phyloP scores from a whole-genome alignment of 2,888 invertebrate genomes.

The Stratiomys singularior region DNA sequence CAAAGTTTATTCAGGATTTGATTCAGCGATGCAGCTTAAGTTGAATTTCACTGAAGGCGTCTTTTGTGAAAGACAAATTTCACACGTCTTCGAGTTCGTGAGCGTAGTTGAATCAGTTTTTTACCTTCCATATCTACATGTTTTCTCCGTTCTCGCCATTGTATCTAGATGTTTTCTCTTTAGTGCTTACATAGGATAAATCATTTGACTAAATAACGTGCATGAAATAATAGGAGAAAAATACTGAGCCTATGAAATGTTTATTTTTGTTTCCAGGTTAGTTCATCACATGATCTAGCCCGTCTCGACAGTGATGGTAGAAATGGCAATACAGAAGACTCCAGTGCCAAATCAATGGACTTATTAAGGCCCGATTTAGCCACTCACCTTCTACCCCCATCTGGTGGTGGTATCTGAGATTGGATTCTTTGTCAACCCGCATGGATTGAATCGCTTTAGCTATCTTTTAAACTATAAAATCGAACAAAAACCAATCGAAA shows the following conservation, averaged over 20 bases:
- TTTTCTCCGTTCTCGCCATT: too few species aligned
- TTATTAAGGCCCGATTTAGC: conserved; percentile 57
- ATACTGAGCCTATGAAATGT: background rate
- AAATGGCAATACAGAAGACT: conserved; percentile 53
- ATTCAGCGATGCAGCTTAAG: too few species aligned
- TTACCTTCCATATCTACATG: too few species aligned
- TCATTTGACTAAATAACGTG: background rate
- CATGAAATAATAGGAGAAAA: background rate
- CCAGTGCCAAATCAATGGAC: conserved; percentile 55
- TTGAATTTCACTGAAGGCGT: too few species aligned
- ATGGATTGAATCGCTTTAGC: conserved; percentile 39
- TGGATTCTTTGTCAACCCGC: conserved; percentile 52
- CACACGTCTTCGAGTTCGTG: too few species aligned
- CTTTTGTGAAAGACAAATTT: too few species aligned
- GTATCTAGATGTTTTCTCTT: too few species aligned
- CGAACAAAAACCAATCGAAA: background rate
- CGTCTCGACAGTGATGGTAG: conserved; percentile 55
- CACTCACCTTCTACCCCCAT: conserved; percentile 46
- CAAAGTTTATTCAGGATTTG: too few species aligned
- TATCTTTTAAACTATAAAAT: background rate
- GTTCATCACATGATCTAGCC: conserved; percentile 64
- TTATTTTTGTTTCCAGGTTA: conserved; percentile 59
- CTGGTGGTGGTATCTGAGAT: conserved; percentile 53
- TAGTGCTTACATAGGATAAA: background rate
- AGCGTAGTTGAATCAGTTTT: too few species aligned